A percentile compares a stretch with the other conserved stretches of the same genome.
phyloP scores from a whole-genome alignment of 2,888 invertebrate genomes.

The Microplitis deprimator region DNA sequence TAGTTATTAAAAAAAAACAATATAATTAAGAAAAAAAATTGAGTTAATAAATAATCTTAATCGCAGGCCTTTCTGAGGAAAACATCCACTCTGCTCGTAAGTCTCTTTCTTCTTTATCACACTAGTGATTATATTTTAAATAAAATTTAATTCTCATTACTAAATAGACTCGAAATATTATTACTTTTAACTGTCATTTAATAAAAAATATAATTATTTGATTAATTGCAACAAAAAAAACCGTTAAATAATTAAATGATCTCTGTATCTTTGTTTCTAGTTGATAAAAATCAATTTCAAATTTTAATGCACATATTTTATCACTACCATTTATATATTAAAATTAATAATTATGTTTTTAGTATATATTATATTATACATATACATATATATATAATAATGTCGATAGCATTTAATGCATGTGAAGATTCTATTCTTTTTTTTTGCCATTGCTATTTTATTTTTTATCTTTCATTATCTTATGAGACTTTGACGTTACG shows the following conservation, averaged over 20 bases:
- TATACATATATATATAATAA: slow-evolving; percentile 17
- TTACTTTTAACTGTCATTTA: neutral
- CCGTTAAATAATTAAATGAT: slow-evolving; percentile 25
- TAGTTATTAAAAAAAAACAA: neutral
- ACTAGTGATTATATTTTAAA: slow-evolving; percentile 25
- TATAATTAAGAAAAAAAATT: neutral
- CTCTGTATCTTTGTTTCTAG: slow-evolving; percentile 13
- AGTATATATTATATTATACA: slow-evolving; percentile 26
- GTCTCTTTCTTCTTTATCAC: slow-evolving; percentile 67
- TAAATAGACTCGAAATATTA: slow-evolving; percentile 15
- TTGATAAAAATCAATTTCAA: neutral
- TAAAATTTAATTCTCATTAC: slow-evolving; percentile 36
- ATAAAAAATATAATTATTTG: neutral
- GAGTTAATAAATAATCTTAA: slow-evolving; percentile 54
- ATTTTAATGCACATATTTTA: slow-evolving; percentile 23
- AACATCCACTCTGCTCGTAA: slow-evolving; percentile 78
- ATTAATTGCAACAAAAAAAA: neutral
- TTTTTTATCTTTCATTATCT: neutral
- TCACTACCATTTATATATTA: slow-evolving; percentile 11
- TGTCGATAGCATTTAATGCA: slow-evolving; percentile 38
- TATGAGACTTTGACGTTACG: neutral
- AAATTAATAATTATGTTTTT: slow-evolving; percentile 11
- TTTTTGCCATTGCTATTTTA: slow-evolving; percentile 5
- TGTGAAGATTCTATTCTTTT: slow-evolving; percentile 31
- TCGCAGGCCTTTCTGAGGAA: slow-evolving; percentile 77